A percentile compares a stretch with the other conserved stretches of the same genome.
Evolutionary conservation across 1,140 invertebrate species (phyloP).

Genomic region (Drosophila nigrodunni): DNA sequence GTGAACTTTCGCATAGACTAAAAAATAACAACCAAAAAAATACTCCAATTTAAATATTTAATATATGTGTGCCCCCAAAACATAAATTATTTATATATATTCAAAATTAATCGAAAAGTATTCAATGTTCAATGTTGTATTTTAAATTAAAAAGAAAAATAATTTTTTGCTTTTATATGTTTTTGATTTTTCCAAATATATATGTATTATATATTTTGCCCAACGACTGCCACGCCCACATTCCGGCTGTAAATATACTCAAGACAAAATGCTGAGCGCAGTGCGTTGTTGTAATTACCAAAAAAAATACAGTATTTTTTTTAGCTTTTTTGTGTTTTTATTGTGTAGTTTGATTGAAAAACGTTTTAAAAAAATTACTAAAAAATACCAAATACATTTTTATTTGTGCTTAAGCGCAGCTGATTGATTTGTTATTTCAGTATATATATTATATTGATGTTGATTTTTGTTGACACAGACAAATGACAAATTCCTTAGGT

Average conservation of each 20-base stretch:
- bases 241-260: conserved; percentile 47
- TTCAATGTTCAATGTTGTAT: conserved; percentile 81
- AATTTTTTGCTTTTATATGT: conserved; percentile 52
- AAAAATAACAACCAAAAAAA: conserved; percentile 27
- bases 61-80: conserved; percentile 50
- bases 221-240: conserved; percentile 54
- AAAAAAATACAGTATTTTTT: conserved; percentile 25
- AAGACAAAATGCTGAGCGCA: conserved; percentile 47
- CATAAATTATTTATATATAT: conserved; percentile 20
- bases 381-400: conserved; percentile 12
- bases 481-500: conserved; percentile 24
- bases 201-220: conserved; percentile 41
- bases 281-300: conserved; percentile 33
- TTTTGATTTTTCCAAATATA: conserved; percentile 33
- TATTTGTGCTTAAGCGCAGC: conserved; percentile 45
- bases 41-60: conserved; percentile 48
- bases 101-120: conserved; percentile 51
- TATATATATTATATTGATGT: conserved; percentile 26
- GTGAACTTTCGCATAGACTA: conserved; percentile 57
- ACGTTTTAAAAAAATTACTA: conserved; percentile 19
- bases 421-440: conserved; percentile 37
- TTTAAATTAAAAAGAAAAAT: conserved; percentile 51
- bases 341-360: conserved; percentile 45
- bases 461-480: conserved; percentile 47
- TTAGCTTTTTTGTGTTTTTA: conserved; percentile 45